phyloP scores from a whole-genome alignment of 2,113 vertebrate genomes.

The Siniperca knerii region DNA sequence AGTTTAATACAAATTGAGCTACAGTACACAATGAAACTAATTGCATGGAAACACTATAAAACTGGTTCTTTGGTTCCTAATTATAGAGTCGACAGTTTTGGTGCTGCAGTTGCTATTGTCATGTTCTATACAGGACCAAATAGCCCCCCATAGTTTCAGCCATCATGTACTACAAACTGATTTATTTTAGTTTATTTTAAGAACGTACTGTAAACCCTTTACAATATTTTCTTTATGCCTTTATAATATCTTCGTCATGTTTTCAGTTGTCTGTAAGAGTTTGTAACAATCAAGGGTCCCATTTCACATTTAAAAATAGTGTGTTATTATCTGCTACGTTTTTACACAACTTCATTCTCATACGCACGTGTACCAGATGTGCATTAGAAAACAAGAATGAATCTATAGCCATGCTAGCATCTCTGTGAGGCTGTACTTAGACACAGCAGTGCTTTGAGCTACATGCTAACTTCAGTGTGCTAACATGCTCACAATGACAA shows the following conservation, averaged over 20 bases:
- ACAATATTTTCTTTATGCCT: too few relatives aligned
- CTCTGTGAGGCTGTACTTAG: too few relatives aligned
- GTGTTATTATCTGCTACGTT: not conserved
- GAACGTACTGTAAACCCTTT: not conserved
- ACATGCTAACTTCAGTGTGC: too few relatives aligned
- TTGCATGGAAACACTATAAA: constrained; percentile 34
- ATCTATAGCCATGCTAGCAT: too few relatives aligned
- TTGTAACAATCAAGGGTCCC: not conserved
- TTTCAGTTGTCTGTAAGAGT: not conserved
- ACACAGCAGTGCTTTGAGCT: too few relatives aligned
- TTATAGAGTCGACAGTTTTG: constrained; percentile 22
- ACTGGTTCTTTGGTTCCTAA: constrained; percentile 32
- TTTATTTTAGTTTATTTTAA: not conserved
- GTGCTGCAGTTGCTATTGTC: constrained; percentile 5
- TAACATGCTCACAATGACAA: too few relatives aligned
- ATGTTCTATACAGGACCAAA: not conserved
- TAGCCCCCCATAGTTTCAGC: not conserved
- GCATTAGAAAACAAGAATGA: not conserved
- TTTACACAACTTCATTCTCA: not conserved
- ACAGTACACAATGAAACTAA: constrained; percentile 47
- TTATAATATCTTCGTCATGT: not conserved
- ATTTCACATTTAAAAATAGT: not conserved
- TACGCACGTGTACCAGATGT: not conserved
- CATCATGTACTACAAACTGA: not conserved
- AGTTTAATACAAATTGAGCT: constrained; percentile 22